Evolutionary conservation across 2,888 invertebrate genomes (phyloP).

Genomic region (Tromatobia lineatoria): DNA sequence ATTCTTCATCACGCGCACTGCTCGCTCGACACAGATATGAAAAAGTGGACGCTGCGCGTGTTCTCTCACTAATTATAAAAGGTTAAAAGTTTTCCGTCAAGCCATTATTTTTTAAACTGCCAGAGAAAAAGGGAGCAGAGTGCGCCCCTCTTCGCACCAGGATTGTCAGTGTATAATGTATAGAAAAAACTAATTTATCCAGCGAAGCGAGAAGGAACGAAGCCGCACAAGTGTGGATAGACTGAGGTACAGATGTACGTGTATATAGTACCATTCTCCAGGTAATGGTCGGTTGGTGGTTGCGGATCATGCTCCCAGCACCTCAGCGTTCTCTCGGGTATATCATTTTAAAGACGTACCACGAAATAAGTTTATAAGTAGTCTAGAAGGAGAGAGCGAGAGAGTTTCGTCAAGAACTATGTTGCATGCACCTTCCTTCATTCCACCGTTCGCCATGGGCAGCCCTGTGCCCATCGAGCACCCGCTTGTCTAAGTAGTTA

Average conservation of each 20-base stretch:
- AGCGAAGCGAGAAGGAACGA: slow-evolving; percentile 50
- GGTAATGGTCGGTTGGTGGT: slow-evolving; percentile 64
- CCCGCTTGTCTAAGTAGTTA: slow-evolving; percentile 81
- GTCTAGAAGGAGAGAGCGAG: slow-evolving; percentile 72
- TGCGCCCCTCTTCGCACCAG: slow-evolving; percentile 60
- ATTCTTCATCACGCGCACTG: not conserved
- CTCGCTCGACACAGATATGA: slow-evolving; percentile 7
- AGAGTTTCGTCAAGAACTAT: slow-evolving; percentile 80
- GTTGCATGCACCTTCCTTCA: slow-evolving; percentile 40
- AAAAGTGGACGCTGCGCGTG: slow-evolving; percentile 1
- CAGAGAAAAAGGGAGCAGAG: slow-evolving; percentile 28
- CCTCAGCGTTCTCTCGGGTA: slow-evolving; percentile 67
- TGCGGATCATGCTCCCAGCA: slow-evolving; percentile 8
- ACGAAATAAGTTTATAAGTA: slow-evolving; percentile 84
- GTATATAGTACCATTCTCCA: slow-evolving; percentile 63
- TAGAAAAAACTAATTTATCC: slow-evolving; percentile 78
- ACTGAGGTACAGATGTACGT: slow-evolving; percentile 35
- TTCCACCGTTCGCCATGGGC: slow-evolving; percentile 42
- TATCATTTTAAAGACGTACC: slow-evolving; percentile 83
- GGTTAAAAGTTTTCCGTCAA: slow-evolving; percentile 72
- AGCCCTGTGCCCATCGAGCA: slow-evolving; percentile 45
- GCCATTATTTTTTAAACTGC: slow-evolving; percentile 74
- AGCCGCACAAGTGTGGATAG: slow-evolving; percentile 44
- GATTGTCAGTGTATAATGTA: slow-evolving; percentile 68
- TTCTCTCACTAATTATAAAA: slow-evolving; percentile 76